These are phyloP conservation scores for Epicampocera succincta DNA, from an alignment of 2,888 invertebrate genomes.

Conservation along the genomic window DNA sequence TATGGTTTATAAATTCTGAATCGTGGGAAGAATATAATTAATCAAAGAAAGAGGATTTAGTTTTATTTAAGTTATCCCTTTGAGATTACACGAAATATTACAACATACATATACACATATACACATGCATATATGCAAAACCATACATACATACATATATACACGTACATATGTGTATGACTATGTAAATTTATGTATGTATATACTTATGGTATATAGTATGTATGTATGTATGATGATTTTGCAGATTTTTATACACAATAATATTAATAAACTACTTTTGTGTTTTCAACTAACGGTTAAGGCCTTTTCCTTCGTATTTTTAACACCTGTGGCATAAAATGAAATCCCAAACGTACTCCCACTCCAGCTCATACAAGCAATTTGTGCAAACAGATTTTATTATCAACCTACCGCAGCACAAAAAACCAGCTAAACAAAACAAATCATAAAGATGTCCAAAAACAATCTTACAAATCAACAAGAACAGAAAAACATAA, in stretches of 20 bases:
- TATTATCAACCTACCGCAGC: constrained; percentile 66
- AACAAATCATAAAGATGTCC: constrained; percentile 69
- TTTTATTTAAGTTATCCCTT: too few species aligned
- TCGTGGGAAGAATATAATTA: too few species aligned
- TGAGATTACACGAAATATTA: too few species aligned
- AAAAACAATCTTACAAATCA: constrained; percentile 68
- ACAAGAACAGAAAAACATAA: constrained; percentile 49
- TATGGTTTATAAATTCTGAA: too few species aligned
- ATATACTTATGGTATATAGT: too few species aligned
- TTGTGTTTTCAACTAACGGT: constrained; percentile 32
- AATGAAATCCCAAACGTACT: constrained; percentile 13
- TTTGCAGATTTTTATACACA: background rate
- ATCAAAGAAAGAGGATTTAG: too few species aligned
- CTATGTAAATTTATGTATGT: too few species aligned
- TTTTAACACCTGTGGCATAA: constrained; percentile 52
- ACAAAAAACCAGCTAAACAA: constrained; percentile 28
- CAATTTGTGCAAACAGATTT: constrained; percentile 56
- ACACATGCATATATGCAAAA: too few species aligned
- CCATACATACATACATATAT: too few species aligned
- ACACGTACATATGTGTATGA: background rate
- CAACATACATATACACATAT: too few species aligned
- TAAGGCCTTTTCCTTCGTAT: background rate
- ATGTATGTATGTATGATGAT: too few species aligned
- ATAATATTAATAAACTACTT: background rate
- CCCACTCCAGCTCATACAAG: constrained; percentile 36